These are phyloP conservation scores for Telmatochromis sp. DNA, from an alignment of 2,113 vertebrate species.

Conservation along the genomic window DNA sequence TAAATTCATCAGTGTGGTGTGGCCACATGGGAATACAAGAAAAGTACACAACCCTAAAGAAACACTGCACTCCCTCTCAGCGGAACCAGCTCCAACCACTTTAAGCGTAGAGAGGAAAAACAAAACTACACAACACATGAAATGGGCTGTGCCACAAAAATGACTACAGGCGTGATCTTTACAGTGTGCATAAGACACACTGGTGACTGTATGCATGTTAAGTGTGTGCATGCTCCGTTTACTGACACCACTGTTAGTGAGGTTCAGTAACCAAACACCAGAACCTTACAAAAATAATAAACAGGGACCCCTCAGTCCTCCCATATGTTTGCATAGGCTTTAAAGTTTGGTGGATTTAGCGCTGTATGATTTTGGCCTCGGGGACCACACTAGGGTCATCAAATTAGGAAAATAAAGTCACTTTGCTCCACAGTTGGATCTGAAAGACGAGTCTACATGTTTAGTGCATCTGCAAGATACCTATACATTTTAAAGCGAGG, in stretches of 20 bases:
- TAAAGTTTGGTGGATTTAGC: not conserved
- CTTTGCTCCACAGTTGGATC: not conserved
- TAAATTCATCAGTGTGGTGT: not conserved
- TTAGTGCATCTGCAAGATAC: not conserved
- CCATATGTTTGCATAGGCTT: not conserved
- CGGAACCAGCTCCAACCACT: not conserved
- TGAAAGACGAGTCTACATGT: not conserved
- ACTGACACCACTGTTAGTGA: not conserved
- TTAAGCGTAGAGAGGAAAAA: not conserved
- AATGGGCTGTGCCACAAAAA: not conserved
- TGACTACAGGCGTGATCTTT: not conserved
- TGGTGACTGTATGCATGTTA: not conserved
- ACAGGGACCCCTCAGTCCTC: not conserved
- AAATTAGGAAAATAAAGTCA: constrained; percentile 3
- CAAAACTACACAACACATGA: not conserved
- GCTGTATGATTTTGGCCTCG: not conserved
- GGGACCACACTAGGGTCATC: not conserved
- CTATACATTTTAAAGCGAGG: not conserved
- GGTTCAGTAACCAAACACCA: not conserved
- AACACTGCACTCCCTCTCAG: not conserved
- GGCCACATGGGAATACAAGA: not conserved
- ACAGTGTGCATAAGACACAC: not conserved
- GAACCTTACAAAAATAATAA: not conserved
- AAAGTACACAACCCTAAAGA: constrained; percentile 21
- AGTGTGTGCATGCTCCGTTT: not conserved